A percentile compares a stretch with the other conserved stretches of the same genome.
Evolutionary conservation across 2,888 invertebrate species (phyloP).

Genomic region (Adineta ricciae): DNA sequence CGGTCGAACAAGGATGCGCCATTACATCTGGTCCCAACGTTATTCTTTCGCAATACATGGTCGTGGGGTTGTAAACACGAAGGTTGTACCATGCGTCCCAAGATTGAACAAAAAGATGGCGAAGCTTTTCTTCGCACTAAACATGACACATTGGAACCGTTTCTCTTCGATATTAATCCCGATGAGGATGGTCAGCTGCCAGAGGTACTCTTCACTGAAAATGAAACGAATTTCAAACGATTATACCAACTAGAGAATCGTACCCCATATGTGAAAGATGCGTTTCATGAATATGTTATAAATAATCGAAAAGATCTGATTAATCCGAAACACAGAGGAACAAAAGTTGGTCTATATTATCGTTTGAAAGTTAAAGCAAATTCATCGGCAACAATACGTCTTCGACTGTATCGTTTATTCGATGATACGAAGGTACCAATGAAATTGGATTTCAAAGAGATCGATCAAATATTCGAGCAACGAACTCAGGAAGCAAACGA

Average conservation of each 20-base stretch:
- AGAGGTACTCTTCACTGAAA: conserved; percentile 42
- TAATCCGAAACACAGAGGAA: background rate
- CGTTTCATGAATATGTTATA: background rate
- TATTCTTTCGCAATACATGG: conserved; percentile 45
- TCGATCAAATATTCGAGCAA: conserved; percentile 38
- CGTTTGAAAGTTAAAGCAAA: background rate
- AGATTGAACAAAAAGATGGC: background rate
- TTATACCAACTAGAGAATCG: conserved; percentile 37
- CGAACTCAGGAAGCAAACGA: conserved; percentile 43
- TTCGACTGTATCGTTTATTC: background rate
- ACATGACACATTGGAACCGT: background rate
- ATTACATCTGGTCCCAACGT: conserved; percentile 45
- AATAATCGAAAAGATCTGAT: background rate
- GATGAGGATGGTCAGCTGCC: background rate
- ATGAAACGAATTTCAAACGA: conserved; percentile 39
- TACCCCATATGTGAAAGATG: background rate
- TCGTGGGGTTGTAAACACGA: conserved; percentile 30
- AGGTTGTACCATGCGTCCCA: background rate
- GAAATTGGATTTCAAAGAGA: background rate
- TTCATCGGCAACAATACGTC: background rate
- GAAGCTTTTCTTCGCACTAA: background rate
- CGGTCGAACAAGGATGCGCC: conserved; percentile 41
- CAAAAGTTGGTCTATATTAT: background rate
- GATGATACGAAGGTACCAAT: background rate
- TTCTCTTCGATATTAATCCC: background rate